Conservation (phyloP, 2,888 invertebrate species). For the Eilema griseolum region DNA sequence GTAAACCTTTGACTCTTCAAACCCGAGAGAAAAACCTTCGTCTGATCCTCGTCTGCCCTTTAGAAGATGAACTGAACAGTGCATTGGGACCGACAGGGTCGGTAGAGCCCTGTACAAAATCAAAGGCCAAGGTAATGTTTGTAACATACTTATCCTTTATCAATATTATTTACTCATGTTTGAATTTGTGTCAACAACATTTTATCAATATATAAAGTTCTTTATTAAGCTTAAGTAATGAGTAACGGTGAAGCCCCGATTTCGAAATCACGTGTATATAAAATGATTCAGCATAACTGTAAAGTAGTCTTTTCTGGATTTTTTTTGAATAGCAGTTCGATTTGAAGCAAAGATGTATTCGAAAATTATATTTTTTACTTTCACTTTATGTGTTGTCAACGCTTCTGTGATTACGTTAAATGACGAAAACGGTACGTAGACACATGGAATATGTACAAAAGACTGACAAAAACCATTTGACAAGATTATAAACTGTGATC, state of each 20-base stretch:
- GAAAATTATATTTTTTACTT: constrained; percentile 16
- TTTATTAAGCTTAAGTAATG: background rate
- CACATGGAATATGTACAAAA: background rate
- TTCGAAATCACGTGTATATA: background rate
- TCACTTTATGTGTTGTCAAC: constrained; percentile 17
- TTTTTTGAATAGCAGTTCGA: background rate
- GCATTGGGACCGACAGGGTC: no score
- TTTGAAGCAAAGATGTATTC: constrained; percentile 9
- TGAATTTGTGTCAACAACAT: background rate
- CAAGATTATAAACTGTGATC: no score
- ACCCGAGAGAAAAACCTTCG: no score
- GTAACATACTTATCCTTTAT: background rate
- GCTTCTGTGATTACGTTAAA: constrained; percentile 24
- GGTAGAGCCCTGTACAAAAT: no score
- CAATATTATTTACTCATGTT: background rate
- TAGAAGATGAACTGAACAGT: no score
- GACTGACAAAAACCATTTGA: background rate
- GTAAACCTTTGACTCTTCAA: no score
- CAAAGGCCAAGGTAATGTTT: background rate
- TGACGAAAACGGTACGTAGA: constrained; percentile 13
- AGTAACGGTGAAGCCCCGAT: constrained; percentile 9
- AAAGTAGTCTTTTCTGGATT: background rate
- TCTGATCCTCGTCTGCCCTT: no score
- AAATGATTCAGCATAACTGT: background rate
- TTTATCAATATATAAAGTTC: background rate